A percentile compares a stretch with the other conserved stretches of the same genome.
Conservation (phyloP, 2,113 vertebrate genomes). For the Lepus americanus region DNA sequence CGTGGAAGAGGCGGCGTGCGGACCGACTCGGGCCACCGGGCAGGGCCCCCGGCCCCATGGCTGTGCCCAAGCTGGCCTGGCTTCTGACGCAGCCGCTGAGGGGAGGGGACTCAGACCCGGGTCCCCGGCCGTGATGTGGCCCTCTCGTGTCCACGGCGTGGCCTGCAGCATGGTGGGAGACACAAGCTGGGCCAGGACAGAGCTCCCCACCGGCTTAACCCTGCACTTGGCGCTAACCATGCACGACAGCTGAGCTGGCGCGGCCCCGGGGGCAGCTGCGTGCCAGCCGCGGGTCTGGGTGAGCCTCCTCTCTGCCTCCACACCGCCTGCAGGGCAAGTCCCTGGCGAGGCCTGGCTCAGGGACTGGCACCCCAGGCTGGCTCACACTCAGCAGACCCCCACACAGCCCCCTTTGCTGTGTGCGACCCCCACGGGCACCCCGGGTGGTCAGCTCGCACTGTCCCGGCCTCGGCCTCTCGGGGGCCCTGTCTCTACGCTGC, state of each 20-base stretch:
- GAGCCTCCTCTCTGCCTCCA: fast-evolving
- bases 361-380: background rate
- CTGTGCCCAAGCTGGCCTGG: background rate
- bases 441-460: background rate
- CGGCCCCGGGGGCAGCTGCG: fast-evolving
- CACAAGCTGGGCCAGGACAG: background rate
- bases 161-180: fast-evolving
- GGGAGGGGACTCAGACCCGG: background rate
- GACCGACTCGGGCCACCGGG: fast-evolving
- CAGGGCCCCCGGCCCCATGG: fast-evolving
- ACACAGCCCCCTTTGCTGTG: too few relatives aligned
- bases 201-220: background rate
- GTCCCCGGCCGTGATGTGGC: fast-evolving
- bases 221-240: background rate
- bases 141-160: too few relatives aligned
- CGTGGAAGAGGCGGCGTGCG: fast-evolving
- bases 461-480: background rate
- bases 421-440: background rate
- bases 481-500: background rate
- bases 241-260: background rate
- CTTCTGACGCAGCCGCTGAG: background rate
- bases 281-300: background rate
- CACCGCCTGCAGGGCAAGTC: too few relatives aligned
- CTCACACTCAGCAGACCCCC: background rate
- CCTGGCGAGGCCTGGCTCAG: background rate